These are phyloP conservation scores for Syrphus vitripennis DNA, from an alignment of 2,888 invertebrate species.

Conservation along the genomic window DNA sequence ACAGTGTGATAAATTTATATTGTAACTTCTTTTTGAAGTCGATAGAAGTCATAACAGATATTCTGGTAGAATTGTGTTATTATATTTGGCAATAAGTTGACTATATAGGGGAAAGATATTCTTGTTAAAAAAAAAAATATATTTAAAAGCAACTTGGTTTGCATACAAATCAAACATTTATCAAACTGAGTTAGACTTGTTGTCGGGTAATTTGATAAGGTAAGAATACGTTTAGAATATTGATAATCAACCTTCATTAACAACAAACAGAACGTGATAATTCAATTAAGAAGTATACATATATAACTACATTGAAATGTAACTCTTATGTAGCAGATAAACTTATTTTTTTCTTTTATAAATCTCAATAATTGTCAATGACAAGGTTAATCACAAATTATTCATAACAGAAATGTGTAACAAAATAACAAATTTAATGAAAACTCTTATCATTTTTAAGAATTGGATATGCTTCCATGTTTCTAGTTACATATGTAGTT, in stretches of 20 bases:
- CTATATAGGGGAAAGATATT: not conserved
- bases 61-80: not conserved
- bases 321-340: too few species aligned
- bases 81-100: conserved; percentile 1
- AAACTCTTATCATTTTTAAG: too few species aligned
- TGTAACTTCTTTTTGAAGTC: conserved; percentile 21
- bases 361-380: too few species aligned
- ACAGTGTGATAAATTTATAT: conserved; percentile 29
- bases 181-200: not conserved
- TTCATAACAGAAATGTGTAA: too few species aligned
- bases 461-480: too few species aligned
- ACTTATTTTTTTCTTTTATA: too few species aligned
- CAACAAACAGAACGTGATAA: not conserved
- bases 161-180: conserved; percentile 5
- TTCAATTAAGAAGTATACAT: not conserved
- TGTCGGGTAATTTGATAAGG: not conserved
- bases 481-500: too few species aligned
- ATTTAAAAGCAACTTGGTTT: not conserved
- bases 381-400: too few species aligned
- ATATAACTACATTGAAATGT: too few species aligned
- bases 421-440: too few species aligned
- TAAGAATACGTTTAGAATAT: not conserved
- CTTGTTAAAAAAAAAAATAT: not conserved
- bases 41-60: not conserved
- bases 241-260: not conserved